Evolutionary conservation across 1,140 invertebrate species (phyloP).

Genomic region (Procambarus virginalis): DNA sequence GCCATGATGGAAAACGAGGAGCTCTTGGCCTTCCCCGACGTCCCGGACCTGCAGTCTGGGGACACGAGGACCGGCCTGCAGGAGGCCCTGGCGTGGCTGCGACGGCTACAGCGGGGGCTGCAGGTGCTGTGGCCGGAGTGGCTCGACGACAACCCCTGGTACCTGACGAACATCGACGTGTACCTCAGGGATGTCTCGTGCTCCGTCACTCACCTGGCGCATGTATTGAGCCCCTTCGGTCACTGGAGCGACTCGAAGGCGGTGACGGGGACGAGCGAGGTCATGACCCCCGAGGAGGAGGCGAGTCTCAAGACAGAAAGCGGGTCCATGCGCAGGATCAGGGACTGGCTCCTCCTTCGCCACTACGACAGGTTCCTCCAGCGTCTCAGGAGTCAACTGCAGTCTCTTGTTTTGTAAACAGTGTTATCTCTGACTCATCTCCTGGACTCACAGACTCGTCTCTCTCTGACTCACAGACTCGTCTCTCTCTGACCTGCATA

Average conservation of each 20-base stretch:
- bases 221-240: not conserved
- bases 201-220: not conserved
- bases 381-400: not conserved
- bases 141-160: slow-evolving; percentile 1
- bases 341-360: slow-evolving; percentile 27
- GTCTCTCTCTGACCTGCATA: too few relatives aligned
- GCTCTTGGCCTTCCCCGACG: not conserved
- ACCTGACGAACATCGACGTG: slow-evolving; percentile 17
- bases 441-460: too few relatives aligned
- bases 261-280: not conserved
- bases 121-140: slow-evolving; percentile 24
- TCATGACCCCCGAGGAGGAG: too few relatives aligned
- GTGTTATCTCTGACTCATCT: too few relatives aligned
- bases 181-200: slow-evolving; percentile 5
- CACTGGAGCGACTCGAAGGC: not conserved
- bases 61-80: not conserved
- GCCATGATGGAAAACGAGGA: not conserved
- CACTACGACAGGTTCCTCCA: slow-evolving; percentile 1
- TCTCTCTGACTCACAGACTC: too few relatives aligned
- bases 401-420: not conserved
- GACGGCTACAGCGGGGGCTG: not conserved
- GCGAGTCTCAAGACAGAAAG: slow-evolving; percentile 16
- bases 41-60: slow-evolving; percentile 2
- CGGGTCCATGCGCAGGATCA: slow-evolving; percentile 6
- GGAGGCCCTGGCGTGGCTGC: not conserved